A percentile compares a stretch with the other conserved stretches of the same genome.
These are phyloP conservation scores for Manacus vitellinus DNA, from an alignment of 2,113 vertebrate genomes.

Conservation along the genomic window DNA sequence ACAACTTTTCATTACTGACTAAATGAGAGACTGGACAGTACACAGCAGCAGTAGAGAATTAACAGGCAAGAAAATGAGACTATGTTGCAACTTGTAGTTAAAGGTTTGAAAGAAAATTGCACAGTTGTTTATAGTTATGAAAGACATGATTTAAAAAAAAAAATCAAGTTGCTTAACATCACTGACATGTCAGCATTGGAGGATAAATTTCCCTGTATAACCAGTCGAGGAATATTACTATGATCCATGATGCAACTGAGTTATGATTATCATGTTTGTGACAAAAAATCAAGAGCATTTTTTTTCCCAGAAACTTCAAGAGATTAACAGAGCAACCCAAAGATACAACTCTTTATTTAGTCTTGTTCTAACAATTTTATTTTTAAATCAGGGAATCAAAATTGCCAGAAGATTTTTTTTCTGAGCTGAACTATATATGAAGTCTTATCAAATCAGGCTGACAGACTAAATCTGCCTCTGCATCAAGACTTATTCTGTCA, in stretches of 20 bases:
- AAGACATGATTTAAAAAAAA: not conserved
- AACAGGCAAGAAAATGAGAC: not conserved
- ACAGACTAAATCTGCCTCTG: slow-evolving; percentile 56
- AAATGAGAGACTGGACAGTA: not conserved
- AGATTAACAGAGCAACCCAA: not conserved
- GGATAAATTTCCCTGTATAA: slow-evolving; percentile 21
- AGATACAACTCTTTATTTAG: not conserved
- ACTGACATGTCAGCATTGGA: slow-evolving; percentile 13
- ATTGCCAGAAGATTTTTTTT: not conserved
- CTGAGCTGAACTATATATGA: slow-evolving; percentile 3
- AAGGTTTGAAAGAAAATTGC: not conserved
- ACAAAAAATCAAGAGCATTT: not conserved
- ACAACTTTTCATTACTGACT: not conserved
- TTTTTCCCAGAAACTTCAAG: slow-evolving; percentile 9
- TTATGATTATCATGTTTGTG: slow-evolving; percentile 1
- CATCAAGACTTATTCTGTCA: slow-evolving; percentile 64
- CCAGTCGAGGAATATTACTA: not conserved
- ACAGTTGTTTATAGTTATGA: not conserved
- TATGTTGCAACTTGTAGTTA: not conserved
- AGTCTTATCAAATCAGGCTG: slow-evolving; percentile 62
- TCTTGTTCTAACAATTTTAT: slow-evolving; percentile 22
- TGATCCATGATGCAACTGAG: slow-evolving; percentile 12
- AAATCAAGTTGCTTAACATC: not conserved
- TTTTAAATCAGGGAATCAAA: slow-evolving; percentile 44
- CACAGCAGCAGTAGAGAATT: not conserved